Base-by-base conservation (phyloP, 2,113 vertebrate genomes). In the Panthera uncia region DNA sequence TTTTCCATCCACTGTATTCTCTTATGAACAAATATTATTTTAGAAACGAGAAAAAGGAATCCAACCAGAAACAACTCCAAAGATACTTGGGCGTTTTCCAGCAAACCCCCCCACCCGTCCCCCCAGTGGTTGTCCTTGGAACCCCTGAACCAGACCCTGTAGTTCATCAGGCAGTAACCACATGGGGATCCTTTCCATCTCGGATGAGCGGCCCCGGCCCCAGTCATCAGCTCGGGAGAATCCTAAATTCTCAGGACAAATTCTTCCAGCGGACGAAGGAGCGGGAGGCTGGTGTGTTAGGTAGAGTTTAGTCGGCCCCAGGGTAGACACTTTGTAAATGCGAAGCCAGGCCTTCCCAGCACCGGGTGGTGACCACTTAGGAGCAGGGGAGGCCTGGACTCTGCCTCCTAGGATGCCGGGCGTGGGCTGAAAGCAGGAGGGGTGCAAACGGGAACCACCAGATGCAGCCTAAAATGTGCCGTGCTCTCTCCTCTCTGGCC, bases 381-480 rank as follows among this genome's bases (percentile, higher is more conserved):
- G 79, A 41, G 68, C 3, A 13, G 12, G 4, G 7, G 69, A 76
- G 36, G 23, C 48, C 80, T 25, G 25, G 45, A n/a, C 31, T 52
- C 61, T n/a, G 55, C n/a, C 15, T 41, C 68, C n/a, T n/a, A 7
- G 21, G 86, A 15, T 0, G 13, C 41, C 4, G 18, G 6, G 68
- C 16, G 3, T 4, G 8, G n/a, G 36, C 78, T 3, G 29, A 31
- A n/a, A 33, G 45, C 57, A 7, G 87, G 29, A 45, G 36, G 36
- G 21, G 21, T 1, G 48, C 29, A 29, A 21, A 31, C 1, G 0
- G 61, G 57, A 45, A n/a, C 5, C 23, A 1, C n/a, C 5, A n/a
- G 48, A 23, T 0, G 6, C 14, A 7, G 15, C 69, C 48, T 16
- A 2, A 3, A 0, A 0, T 1, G 11, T 6, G 8, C 10, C 7